Evolutionary conservation across 37 sponge, comb jelly and placozoan species (phyloP).

Genomic region (Trichoplax adhaerens): DNA sequence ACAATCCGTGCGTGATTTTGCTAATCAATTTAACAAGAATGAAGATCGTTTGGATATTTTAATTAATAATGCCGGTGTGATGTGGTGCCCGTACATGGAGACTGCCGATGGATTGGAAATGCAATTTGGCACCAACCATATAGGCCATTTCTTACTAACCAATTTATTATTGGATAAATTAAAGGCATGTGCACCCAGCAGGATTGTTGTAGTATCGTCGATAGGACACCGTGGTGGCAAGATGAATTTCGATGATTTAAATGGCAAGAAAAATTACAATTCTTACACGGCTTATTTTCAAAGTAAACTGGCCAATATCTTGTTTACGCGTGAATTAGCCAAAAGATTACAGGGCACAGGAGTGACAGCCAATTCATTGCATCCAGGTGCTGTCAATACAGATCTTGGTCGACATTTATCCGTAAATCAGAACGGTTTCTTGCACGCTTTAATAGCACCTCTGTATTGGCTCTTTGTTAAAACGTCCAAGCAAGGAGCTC

Average conservation of each 20-base stretch:
- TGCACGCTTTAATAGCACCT: neutral
- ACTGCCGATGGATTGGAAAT: conserved; percentile 70
- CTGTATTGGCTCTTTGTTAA: conserved; percentile 17
- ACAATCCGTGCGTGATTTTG: conserved; percentile 42
- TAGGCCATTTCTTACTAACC: conserved; percentile 84
- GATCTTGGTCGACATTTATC: conserved; percentile 25
- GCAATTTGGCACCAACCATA: conserved; percentile 71
- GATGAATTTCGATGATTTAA: conserved; percentile 53
- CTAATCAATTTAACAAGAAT: conserved; percentile 18
- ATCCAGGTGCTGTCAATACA: conserved; percentile 51
- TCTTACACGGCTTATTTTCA: conserved; percentile 26
- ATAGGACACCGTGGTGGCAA: conserved; percentile 6
- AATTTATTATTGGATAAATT: conserved; percentile 53
- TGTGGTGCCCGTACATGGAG: conserved; percentile 31
- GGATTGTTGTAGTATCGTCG: conserved; percentile 54
- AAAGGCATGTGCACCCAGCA: conserved; percentile 33
- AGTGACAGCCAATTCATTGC: conserved; percentile 38
- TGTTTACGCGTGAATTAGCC: conserved; percentile 44
- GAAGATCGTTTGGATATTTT: conserved; percentile 57
- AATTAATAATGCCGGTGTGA: conserved; percentile 83
- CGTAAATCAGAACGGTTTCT: neutral
- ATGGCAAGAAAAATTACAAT: conserved; percentile 20
- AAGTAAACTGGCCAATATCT: conserved; percentile 64
- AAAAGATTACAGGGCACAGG: conserved; percentile 31
- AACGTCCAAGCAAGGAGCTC: conserved; percentile 47